These are phyloP conservation scores for Lagenorhynchus albirostris DNA, from an alignment of 2,113 vertebrate species.

Conservation along the genomic window DNA sequence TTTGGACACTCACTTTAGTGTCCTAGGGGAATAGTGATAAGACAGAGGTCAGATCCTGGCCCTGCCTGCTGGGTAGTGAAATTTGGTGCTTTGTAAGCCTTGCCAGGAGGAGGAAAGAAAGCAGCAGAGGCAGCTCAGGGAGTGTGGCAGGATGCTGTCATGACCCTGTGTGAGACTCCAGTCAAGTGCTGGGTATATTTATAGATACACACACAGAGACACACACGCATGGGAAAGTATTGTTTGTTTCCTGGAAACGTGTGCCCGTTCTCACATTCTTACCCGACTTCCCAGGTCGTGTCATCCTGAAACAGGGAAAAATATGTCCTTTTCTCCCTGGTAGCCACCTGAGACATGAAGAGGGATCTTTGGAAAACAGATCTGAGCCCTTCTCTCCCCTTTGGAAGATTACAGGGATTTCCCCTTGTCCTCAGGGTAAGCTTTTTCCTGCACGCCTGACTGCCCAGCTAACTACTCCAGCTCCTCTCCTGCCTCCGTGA, in stretches of 20 bases:
- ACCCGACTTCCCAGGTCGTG: neutral
- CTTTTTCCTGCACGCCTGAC: too few relatives aligned
- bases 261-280: neutral
- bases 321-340: neutral
- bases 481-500: neutral
- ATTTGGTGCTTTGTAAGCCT: neutral
- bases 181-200: neutral
- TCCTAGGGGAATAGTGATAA: neutral
- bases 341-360: accelerated
- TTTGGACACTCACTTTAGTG: neutral
- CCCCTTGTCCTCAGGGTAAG: neutral
- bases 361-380: neutral
- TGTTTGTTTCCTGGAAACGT: neutral
- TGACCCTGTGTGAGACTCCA: neutral
- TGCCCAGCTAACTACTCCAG: too few relatives aligned
- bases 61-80: neutral
- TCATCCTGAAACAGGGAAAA: neutral
- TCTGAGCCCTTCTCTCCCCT: neutral
- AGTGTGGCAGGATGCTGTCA: neutral
- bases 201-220: neutral
- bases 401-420: neutral
- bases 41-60: neutral
- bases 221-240: neutral
- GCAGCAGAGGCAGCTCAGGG: neutral
- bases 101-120: neutral